Evolutionary conservation across 2,888 invertebrate species (phyloP).

Genomic region (Chalcosyrphus nemorum): DNA sequence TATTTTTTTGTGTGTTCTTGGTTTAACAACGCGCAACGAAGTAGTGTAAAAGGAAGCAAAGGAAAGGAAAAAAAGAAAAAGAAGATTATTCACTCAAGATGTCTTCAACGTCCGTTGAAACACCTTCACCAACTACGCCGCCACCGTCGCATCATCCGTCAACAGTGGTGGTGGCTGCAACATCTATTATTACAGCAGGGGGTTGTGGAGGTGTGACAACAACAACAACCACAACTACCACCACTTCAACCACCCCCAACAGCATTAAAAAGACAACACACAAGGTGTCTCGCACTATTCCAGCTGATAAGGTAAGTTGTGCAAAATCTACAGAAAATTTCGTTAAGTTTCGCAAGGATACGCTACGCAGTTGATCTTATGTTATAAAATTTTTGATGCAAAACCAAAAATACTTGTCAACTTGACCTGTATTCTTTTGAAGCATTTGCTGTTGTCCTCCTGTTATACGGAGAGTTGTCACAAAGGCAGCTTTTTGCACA

Average conservation of each 20-base stretch:
- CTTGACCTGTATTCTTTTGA: background rate
- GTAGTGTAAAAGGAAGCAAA: background rate
- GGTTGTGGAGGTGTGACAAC: conserved; percentile 72
- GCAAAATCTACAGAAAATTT: background rate
- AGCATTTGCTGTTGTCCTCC: conserved; percentile 32
- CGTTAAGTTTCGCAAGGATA: conserved; percentile 11
- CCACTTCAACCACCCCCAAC: conserved; percentile 65
- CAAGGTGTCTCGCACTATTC: conserved; percentile 90
- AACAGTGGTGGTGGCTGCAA: conserved; percentile 72
- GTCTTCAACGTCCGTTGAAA: conserved; percentile 77
- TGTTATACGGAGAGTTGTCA: conserved; percentile 21
- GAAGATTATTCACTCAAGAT: conserved; percentile 72
- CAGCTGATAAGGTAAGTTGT: conserved; percentile 89
- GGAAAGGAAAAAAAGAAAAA: background rate
- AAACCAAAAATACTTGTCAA: conserved; percentile 49
- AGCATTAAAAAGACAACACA: conserved; percentile 74
- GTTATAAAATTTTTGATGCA: conserved; percentile 11
- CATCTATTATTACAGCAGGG: conserved; percentile 64
- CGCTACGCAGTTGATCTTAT: background rate
- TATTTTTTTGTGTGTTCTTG: background rate
- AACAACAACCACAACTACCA: conserved; percentile 64
- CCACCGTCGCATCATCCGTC: conserved; percentile 73
- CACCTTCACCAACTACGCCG: conserved; percentile 76
- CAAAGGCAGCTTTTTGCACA: conserved; percentile 43
- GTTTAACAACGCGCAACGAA: conserved; percentile 41